These are phyloP conservation scores for Loris lydekkerianus DNA, from an alignment of 2,797 vertebrate species.

Conservation along the genomic window DNA sequence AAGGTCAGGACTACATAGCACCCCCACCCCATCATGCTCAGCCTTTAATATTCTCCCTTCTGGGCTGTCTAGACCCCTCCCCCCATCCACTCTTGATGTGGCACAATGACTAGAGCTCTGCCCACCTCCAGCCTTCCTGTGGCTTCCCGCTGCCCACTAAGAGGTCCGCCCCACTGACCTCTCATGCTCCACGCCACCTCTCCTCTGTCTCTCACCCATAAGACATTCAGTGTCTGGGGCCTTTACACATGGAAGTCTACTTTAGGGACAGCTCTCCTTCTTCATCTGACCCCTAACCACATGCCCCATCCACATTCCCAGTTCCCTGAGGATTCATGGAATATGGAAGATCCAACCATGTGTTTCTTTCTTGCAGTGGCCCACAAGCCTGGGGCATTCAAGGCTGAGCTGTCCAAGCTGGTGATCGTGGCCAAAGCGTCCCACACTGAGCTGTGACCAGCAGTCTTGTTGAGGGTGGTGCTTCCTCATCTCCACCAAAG, in stretches of 20 bases:
- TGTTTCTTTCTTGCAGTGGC: conserved; percentile 90
- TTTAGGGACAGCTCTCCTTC: not conserved
- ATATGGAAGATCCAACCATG: fast-evolving
- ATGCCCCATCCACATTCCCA: fast-evolving
- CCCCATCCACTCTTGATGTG: fast-evolving
- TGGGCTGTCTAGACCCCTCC: fast-evolving
- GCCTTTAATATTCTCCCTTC: not conserved
- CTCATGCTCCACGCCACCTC: not conserved
- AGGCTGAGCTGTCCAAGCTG: conserved; percentile 95
- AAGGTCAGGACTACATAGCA: not conserved
- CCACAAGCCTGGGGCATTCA: conserved; percentile 95
- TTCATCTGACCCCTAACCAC: not conserved
- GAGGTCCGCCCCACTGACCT: not conserved
- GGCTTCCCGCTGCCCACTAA: fast-evolving
- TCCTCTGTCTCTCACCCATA: not conserved
- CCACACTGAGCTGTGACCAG: conserved; percentile 93
- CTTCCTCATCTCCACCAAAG: fast-evolving
- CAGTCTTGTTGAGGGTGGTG: fast-evolving
- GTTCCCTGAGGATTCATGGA: not conserved
- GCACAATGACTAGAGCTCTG: not conserved
- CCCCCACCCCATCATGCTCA: not conserved
- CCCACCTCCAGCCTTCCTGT: not conserved
- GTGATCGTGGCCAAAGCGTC: conserved; percentile 90
- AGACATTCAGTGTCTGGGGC: not conserved
- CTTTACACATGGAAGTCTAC: not conserved